A percentile compares a stretch with the other conserved stretches of the same genome.
These are phyloP conservation scores for Aviceda subcristata DNA, from an alignment of 2,113 vertebrate genomes.

Conservation along the genomic window DNA sequence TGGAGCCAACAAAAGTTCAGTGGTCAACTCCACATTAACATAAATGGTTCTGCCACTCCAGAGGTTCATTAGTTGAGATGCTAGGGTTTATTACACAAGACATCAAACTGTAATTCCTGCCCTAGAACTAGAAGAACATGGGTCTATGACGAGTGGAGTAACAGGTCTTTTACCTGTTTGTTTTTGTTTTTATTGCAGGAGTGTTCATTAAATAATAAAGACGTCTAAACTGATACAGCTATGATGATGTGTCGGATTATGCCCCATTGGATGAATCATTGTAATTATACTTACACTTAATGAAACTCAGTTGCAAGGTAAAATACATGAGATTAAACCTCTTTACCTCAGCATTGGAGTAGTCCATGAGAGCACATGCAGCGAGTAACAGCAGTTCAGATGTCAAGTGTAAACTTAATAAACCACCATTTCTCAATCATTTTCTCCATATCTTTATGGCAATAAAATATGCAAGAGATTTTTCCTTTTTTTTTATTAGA, in stretches of 20 bases:
- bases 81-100: not conserved
- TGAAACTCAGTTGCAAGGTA: not conserved
- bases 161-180: not conserved
- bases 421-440: not conserved
- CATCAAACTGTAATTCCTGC: not conserved
- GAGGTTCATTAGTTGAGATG: not conserved
- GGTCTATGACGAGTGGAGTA: not conserved
- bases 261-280: not conserved
- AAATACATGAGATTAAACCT: not conserved
- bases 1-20: not conserved
- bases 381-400: not conserved
- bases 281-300: not conserved
- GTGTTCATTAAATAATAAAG: not conserved
- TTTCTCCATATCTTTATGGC: not conserved
- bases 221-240: not conserved
- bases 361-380: accelerated
- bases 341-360: not conserved
- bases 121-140: not conserved
- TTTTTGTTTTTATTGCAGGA: not conserved
- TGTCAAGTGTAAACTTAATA: not conserved
- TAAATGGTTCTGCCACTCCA: not conserved
- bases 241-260: not conserved
- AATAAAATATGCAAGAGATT: not conserved
- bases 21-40: not conserved
- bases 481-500: not conserved